These are phyloP conservation scores for Sceloporus tristichus DNA, from an alignment of 2,113 vertebrate genomes.

Conservation along the genomic window DNA sequence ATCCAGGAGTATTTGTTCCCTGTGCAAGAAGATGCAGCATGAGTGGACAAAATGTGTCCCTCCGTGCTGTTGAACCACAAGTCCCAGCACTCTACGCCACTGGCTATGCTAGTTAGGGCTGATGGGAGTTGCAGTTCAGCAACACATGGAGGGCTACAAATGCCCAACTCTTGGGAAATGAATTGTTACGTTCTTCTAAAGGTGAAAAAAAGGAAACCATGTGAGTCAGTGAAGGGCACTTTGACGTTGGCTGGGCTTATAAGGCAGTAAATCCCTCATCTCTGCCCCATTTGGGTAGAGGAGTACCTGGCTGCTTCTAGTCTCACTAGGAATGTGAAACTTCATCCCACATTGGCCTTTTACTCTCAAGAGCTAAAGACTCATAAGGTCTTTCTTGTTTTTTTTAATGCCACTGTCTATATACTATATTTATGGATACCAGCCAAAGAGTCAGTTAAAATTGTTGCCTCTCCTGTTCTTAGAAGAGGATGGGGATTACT, in stretches of 20 bases:
- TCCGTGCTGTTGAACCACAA: no score
- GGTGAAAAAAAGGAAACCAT: background rate
- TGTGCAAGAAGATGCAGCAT: background rate
- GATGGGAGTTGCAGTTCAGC: no score
- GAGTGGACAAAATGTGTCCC: no score
- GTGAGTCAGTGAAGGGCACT: background rate
- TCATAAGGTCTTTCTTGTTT: background rate
- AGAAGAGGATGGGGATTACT: conserved; percentile 22
- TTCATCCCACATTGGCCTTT: background rate
- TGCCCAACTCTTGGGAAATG: no score
- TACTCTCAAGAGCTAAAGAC: background rate
- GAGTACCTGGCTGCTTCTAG: background rate
- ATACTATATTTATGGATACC: background rate
- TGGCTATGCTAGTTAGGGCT: no score
- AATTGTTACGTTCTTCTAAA: background rate
- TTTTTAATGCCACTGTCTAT: background rate
- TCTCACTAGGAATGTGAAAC: background rate
- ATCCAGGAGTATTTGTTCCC: background rate
- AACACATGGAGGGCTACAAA: no score
- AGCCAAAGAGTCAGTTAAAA: conserved; percentile 55
- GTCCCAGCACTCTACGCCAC: no score
- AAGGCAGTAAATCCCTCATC: background rate
- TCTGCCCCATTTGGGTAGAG: background rate
- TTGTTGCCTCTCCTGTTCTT: conserved; percentile 20
- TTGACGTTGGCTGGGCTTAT: background rate